Base-by-base conservation (phyloP, 92 coral and sea anemone genomes). In the Chrysogorgia sp. region DNA sequence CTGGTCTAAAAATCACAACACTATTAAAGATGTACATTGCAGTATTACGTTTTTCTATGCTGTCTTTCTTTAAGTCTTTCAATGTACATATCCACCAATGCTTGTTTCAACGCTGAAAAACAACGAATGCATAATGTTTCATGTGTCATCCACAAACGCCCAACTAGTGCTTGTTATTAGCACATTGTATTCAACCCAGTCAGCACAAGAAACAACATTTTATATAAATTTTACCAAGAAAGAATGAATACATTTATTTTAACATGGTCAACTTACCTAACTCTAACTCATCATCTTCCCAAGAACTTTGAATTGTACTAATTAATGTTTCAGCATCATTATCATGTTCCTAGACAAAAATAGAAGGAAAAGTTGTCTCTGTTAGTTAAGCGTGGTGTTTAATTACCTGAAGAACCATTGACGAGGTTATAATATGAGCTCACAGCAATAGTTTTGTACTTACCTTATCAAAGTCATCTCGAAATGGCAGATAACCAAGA, bases 381-480 rank as follows among this genome's bases (percentile, higher is more conserved):
- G n/a, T n/a, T n/a, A n/a, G n/a, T n/a, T n/a, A n/a, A n/a, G n/a
- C n/a, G n/a, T n/a, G n/a, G n/a, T n/a, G n/a, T n/a, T n/a, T n/a
- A n/a, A n/a, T n/a, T n/a, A n/a, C n/a, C n/a, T n/a, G n/a, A n/a
- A n/a, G n/a, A n/a, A n/a, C n/a, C n/a, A n/a, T n/a, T n/a, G n/a
- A n/a, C n/a, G n/a, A n/a, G n/a, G n/a, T n/a, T n/a, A n/a, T n/a
- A n/a, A n/a, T n/a, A n/a, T n/a, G n/a, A n/a, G n/a, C n/a, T n/a
- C n/a, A n/a, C n/a, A n/a, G n/a, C n/a, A n/a, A n/a, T n/a, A n/a
- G n/a, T n/a, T n/a, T n/a, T 2, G 29, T 55, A 23, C 63, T 35
- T 34, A 87, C 98, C 89, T 92, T 96, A 69, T 96, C 99, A 88
- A 96, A 96, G 77, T 96, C 99, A 86, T 96, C 99, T 79, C 99